These are phyloP conservation scores for Dynastes grantii DNA, from an alignment of 2,888 invertebrate species.

Conservation along the genomic window DNA sequence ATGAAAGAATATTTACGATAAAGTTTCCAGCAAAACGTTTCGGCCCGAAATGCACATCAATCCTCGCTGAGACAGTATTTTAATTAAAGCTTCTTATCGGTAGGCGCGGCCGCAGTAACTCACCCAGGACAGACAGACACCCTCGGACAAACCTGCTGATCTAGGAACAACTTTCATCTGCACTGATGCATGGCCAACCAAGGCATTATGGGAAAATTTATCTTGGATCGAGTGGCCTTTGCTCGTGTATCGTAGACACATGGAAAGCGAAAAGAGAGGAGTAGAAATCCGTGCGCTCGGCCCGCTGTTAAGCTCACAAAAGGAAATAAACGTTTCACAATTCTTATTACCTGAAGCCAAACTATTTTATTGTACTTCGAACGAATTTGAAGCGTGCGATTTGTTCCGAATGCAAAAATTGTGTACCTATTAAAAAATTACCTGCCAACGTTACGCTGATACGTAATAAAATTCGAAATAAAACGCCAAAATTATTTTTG, in stretches of 20 bases:
- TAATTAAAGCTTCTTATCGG: slow-evolving; percentile 73
- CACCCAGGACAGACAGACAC: slow-evolving; percentile 69
- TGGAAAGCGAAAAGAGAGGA: slow-evolving; percentile 42
- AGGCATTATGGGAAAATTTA: slow-evolving; percentile 54
- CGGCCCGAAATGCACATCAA: slow-evolving; percentile 68
- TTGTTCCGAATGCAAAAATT: background rate
- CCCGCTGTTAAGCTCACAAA: slow-evolving; percentile 18
- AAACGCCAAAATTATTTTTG: slow-evolving; percentile 12
- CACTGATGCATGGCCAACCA: slow-evolving; percentile 68
- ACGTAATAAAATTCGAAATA: background rate
- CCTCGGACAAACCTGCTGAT: slow-evolving; percentile 71
- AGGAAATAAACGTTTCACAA: slow-evolving; percentile 30
- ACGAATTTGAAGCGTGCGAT: background rate
- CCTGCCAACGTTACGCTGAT: background rate
- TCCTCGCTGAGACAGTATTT: slow-evolving; percentile 71
- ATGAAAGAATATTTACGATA: slow-evolving; percentile 47
- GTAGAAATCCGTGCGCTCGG: slow-evolving; percentile 28
- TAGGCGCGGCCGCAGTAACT: slow-evolving; percentile 71
- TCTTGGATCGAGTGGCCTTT: slow-evolving; percentile 53
- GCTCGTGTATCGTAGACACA: slow-evolving; percentile 45
- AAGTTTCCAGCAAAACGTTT: slow-evolving; percentile 55
- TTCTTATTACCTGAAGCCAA: slow-evolving; percentile 12
- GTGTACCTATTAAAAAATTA: background rate
- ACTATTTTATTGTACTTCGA: background rate
- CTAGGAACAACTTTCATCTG: slow-evolving; percentile 71